These are phyloP conservation scores for Tryphoninae sp. DNA, from an alignment of 2,888 invertebrate species.

Conservation along the genomic window DNA sequence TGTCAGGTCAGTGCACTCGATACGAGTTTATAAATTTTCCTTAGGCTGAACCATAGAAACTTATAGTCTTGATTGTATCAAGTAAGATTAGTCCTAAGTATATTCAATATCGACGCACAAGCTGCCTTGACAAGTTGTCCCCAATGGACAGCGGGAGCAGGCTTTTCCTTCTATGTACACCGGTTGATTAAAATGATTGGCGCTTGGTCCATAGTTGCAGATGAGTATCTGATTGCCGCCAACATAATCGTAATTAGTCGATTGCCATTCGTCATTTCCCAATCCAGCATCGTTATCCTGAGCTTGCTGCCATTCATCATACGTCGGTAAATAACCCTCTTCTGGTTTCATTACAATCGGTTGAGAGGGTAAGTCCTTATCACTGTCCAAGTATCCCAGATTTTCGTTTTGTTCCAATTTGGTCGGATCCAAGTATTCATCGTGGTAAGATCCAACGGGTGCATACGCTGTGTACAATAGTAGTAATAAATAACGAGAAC, in stretches of 20 bases:
- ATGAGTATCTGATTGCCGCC: slow-evolving; percentile 47
- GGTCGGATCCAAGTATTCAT: background rate
- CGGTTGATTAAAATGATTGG: slow-evolving; percentile 30
- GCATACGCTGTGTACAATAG: background rate
- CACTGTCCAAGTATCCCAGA: background rate
- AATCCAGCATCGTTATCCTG: background rate
- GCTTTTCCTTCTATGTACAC: slow-evolving; percentile 40
- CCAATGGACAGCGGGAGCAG: slow-evolving; percentile 43
- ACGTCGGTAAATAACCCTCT: background rate
- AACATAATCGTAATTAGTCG: background rate
- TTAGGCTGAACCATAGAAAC: too few relatives aligned
- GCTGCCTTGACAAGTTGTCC: slow-evolving; percentile 19
- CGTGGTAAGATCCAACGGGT: background rate
- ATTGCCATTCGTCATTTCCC: background rate
- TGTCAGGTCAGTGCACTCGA: too few relatives aligned
- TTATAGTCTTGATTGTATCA: too few relatives aligned
- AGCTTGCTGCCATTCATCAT: background rate
- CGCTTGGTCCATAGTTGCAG: slow-evolving; percentile 55
- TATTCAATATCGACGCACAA: slow-evolving; percentile 5
- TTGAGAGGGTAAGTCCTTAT: background rate
- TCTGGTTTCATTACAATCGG: background rate
- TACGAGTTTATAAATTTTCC: too few relatives aligned
- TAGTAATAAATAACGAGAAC: background rate
- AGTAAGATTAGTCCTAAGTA: too few relatives aligned
- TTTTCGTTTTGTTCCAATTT: background rate